These are phyloP conservation scores for Lasioglossum baleicum DNA, from an alignment of 1,140 invertebrate genomes.

Conservation along the genomic window DNA sequence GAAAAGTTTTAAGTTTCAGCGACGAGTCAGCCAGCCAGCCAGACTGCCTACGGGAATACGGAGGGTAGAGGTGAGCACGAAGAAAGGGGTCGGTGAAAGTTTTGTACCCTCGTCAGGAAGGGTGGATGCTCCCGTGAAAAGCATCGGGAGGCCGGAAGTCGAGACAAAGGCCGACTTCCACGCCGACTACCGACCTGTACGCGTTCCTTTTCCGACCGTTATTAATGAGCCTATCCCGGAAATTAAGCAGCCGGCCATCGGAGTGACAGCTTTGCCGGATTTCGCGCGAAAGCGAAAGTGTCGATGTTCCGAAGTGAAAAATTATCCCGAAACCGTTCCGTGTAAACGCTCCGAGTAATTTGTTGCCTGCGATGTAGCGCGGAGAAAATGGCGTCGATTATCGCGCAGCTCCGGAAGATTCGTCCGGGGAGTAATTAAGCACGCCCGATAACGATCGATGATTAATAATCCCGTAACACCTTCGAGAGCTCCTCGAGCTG, in stretches of 20 bases:
- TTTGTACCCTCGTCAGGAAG: constrained; percentile 49
- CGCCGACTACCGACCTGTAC: constrained; percentile 36
- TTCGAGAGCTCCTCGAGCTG: too few relatives aligned
- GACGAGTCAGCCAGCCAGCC: too few relatives aligned
- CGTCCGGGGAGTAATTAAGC: too few relatives aligned
- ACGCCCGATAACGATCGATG: too few relatives aligned
- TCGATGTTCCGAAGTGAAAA: too few relatives aligned
- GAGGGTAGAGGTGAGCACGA: constrained; percentile 19
- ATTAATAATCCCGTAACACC: too few relatives aligned
- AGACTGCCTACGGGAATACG: constrained; percentile 36
- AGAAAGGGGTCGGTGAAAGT: constrained; percentile 60
- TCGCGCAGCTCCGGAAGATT: too few relatives aligned
- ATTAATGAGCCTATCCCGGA: constrained; percentile 67
- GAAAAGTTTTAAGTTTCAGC: constrained; percentile 50
- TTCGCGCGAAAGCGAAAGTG: constrained; percentile 41
- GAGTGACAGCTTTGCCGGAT: constrained; percentile 26
- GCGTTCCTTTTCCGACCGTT: constrained; percentile 55
- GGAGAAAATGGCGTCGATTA: too few relatives aligned
- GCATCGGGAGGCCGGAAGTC: constrained; percentile 60
- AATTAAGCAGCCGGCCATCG: constrained; percentile 60
- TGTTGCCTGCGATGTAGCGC: too few relatives aligned
- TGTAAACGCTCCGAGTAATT: too few relatives aligned
- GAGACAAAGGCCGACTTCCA: constrained; percentile 63
- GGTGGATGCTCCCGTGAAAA: constrained; percentile 45
- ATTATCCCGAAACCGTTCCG: constrained; percentile 30